Conservation (phyloP, 2,888 invertebrate species). For the Sphaerophoria rueppellii region DNA sequence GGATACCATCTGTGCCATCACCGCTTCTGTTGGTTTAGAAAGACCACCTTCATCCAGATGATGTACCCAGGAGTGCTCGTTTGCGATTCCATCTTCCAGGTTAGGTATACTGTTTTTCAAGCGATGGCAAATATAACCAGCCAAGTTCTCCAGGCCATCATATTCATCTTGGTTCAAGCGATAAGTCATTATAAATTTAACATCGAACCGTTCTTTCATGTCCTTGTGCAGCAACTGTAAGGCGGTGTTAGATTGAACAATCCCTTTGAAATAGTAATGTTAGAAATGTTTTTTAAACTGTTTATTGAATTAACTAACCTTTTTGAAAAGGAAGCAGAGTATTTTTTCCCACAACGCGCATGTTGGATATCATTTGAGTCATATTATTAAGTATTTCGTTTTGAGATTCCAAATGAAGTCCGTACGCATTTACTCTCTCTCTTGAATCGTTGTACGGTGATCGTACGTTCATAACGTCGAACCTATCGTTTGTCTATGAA, state of each 20-base stretch:
- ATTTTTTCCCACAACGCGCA: neutral
- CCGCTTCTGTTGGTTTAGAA: too few relatives aligned
- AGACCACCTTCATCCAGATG: too few relatives aligned
- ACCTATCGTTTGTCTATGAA: slow-evolving; percentile 5
- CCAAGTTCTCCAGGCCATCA: too few relatives aligned
- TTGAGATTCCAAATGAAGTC: slow-evolving; percentile 15
- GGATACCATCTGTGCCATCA: too few relatives aligned
- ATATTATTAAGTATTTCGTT: neutral
- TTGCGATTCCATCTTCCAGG: too few relatives aligned
- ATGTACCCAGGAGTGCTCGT: too few relatives aligned
- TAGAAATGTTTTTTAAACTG: too few relatives aligned
- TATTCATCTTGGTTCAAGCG: too few relatives aligned
- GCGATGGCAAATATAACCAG: neutral
- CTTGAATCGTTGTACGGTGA: slow-evolving; percentile 2
- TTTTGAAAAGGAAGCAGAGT: neutral
- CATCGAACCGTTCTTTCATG: too few relatives aligned
- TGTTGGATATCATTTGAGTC: neutral
- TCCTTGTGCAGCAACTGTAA: neutral
- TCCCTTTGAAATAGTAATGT: neutral
- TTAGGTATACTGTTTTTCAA: too few relatives aligned
- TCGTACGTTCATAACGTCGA: slow-evolving; percentile 1
- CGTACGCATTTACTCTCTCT: slow-evolving; percentile 13
- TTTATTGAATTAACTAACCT: neutral
- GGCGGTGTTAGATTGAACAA: slow-evolving; percentile 1
- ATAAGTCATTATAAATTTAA: too few relatives aligned